Percentiles rank a stretch among this genome's conserved stretches.
Conservation (phyloP, 2,888 invertebrate species). For the Conistra vaccinii region DNA sequence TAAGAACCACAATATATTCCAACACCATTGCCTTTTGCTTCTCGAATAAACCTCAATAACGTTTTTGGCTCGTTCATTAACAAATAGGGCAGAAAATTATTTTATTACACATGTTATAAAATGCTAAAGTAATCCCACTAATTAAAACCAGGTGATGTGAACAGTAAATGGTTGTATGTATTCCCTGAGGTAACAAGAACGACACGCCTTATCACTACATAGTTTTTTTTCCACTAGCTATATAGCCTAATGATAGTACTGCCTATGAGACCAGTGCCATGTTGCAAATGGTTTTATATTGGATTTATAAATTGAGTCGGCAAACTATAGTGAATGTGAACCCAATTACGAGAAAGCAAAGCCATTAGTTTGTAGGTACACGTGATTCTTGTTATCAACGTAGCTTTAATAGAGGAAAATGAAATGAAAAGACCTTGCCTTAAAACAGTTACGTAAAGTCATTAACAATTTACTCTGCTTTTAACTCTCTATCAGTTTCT, state of each 20-base stretch:
- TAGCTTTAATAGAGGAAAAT: conserved; percentile 17
- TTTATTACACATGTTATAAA: conserved; percentile 17
- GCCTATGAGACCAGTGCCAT: conserved; percentile 12
- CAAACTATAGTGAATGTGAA: conserved; percentile 9
- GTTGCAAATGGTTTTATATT: conserved; percentile 47
- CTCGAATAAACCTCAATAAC: conserved; percentile 12
- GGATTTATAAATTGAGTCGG: conserved; percentile 27
- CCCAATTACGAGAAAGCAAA: conserved; percentile 41
- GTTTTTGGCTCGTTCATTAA: conserved; percentile 12
- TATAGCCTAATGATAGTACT: background rate
- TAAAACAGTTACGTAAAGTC: background rate
- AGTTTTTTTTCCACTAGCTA: conserved; percentile 11
- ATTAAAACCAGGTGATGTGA: conserved; percentile 40
- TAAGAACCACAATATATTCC: background rate
- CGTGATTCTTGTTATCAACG: conserved; percentile 38
- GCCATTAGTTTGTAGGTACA: conserved; percentile 45
- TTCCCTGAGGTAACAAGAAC: conserved; percentile 30
- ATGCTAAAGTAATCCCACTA: conserved; percentile 41
- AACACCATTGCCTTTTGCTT: background rate
- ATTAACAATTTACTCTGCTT: background rate
- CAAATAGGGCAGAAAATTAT: conserved; percentile 14
- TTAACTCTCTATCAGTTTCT: background rate
- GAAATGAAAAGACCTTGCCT: conserved; percentile 14
- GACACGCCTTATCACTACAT: conserved; percentile 41
- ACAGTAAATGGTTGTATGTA: conserved; percentile 32